Conservation (phyloP, 2,888 invertebrate species). For the Leucophenga maculata region DNA sequence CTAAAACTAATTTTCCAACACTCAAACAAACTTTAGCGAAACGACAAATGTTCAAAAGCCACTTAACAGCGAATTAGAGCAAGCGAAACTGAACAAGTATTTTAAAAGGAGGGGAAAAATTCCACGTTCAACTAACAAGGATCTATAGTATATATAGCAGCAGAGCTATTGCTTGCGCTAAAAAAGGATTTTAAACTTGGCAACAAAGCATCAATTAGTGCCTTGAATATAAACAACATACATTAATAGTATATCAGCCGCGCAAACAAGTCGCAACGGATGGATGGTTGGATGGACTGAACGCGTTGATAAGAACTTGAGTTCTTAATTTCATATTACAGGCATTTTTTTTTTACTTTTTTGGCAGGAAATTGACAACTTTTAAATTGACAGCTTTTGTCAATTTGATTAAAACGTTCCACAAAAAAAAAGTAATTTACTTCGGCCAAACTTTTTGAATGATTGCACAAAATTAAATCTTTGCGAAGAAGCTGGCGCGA, state of each 20-base stretch:
- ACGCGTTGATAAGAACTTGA: not conserved
- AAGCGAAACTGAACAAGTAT: constrained; percentile 23
- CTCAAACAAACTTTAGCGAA: constrained; percentile 19
- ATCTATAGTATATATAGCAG: constrained; percentile 17
- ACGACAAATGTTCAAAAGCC: constrained; percentile 59
- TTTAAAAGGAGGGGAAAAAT: not conserved
- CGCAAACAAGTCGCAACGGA: not conserved
- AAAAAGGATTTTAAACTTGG: constrained; percentile 44
- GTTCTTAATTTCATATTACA: not conserved
- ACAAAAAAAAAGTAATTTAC: not conserved
- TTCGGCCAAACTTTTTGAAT: not conserved
- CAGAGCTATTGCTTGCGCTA: constrained; percentile 5
- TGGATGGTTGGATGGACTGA: not conserved
- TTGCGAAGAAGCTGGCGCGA: not conserved
- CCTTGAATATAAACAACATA: constrained; percentile 14
- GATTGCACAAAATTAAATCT: not conserved
- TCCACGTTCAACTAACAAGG: constrained; percentile 27
- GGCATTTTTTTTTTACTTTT: constrained; percentile 14
- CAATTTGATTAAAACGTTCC: not conserved
- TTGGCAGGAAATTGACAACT: not conserved
- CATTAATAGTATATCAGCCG: constrained; percentile 3
- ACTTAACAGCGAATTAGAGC: constrained; percentile 61
- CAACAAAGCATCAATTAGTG: constrained; percentile 41
- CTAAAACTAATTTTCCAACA: constrained; percentile 35
- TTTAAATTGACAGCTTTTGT: not conserved